Conservation (phyloP, 2,113 vertebrate genomes). For the Campylomormyrus tamandua region DNA sequence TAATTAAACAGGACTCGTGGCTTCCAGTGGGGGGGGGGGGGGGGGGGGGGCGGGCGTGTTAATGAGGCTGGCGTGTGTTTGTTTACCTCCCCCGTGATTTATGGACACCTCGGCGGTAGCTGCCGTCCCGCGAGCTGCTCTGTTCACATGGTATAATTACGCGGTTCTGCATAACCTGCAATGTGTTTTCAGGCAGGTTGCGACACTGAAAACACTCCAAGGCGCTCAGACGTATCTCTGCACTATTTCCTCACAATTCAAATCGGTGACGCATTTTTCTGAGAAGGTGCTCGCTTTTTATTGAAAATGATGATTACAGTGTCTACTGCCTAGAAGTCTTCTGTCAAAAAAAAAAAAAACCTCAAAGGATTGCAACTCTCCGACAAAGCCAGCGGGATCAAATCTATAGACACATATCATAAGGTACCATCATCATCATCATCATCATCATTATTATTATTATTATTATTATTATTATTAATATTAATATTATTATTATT, state of each 20-base stretch:
- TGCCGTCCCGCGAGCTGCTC: not conserved
- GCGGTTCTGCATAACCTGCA: not conserved
- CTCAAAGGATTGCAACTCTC: not conserved
- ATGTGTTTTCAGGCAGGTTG: not conserved
- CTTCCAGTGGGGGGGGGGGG: conserved; percentile 19
- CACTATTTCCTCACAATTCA: not conserved
- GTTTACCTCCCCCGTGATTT: conserved; percentile 18
- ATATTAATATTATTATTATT: not conserved
- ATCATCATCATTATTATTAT: not conserved
- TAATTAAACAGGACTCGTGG: conserved; percentile 32
- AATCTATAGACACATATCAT: not conserved
- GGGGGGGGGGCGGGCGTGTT: conserved; percentile 25
- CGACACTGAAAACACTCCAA: not conserved
- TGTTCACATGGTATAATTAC: conserved; percentile 3
- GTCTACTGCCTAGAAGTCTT: not conserved
- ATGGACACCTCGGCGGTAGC: conserved; percentile 16
- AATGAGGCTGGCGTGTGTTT: conserved; percentile 29
- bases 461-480: not conserved
- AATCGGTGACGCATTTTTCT: not conserved
- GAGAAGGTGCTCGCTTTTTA: not conserved
- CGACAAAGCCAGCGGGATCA: not conserved
- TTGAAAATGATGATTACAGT: not conserved
- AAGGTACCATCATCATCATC: not conserved
- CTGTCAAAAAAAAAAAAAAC: not conserved
- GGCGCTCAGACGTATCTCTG: not conserved